Evolutionary conservation across 2,113 vertebrate genomes (phyloP), one percentile per base, ranked within the genome.

Genomic region (Misgurnus mizolepis): DNA sequence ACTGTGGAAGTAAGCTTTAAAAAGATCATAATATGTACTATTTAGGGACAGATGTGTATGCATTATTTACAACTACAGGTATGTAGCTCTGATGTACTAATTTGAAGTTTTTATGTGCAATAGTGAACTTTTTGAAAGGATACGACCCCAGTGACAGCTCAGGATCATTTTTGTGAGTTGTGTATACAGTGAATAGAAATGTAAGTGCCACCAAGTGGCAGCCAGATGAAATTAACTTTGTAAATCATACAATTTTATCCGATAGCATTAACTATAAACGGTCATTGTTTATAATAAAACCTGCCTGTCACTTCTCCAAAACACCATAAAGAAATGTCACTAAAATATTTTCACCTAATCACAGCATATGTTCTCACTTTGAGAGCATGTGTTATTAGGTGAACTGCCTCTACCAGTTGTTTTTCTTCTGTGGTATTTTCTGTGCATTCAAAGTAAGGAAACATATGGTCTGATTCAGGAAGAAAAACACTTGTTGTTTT

Each of bases 151-250:
- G 27, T 34, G 27, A 34, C 27, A 34, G 27, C 27, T 34, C 27
- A 3, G 27, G 27, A 34, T 34, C 1, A 34, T 34, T 34, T 40
- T 22, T 22, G 22, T 22, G 22, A 22, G 22, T 22, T 22, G 40
- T 0, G 2, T 17, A n/a, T 72, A 39, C 6, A 47, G 34, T 15
- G 41, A 27, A 69, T 50, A 34, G 41, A 79, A 58, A 47, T 56
- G 6, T 80, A n/a, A 76, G 82, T 78, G 49, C 78, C 82, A 70
- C 34, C 82, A n/a, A 76, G 82, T 80, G 82, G 79, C 66, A 65
- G 62, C 1, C 49, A 61, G 50, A 45, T 53, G 3, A 27, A 60
- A 34, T 17, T 43, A 17, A 56, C 4, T 41, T 47, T 58, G 70
- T 73, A 73, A 73, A 60, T 58, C 17, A 43, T 1, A 49, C 18